Percentiles rank a stretch among this genome's conserved stretches.
Conservation (phyloP, 2,113 vertebrate genomes). For the Zapus hudsonius region DNA sequence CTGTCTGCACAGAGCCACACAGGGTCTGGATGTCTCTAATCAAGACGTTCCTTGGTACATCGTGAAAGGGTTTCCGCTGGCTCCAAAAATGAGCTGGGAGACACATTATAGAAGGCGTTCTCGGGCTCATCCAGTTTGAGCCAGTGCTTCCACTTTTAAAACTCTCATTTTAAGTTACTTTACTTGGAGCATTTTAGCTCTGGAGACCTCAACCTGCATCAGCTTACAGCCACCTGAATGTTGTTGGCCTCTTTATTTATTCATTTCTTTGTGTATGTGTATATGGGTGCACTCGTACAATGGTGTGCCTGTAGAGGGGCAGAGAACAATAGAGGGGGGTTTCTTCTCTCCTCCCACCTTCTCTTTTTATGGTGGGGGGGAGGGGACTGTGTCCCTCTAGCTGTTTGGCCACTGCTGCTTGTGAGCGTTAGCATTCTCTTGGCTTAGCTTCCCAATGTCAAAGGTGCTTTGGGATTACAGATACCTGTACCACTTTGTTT, state of each 20-base stretch:
- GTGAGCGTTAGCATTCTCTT: too few species aligned
- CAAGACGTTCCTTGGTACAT: not conserved
- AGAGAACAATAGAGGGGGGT: too few species aligned
- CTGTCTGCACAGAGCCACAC: not conserved
- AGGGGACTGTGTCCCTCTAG: too few species aligned
- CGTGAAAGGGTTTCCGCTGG: not conserved
- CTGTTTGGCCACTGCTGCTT: too few species aligned
- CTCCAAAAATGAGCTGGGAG: not conserved
- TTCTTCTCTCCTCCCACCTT: too few species aligned
- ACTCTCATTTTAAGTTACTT: not conserved
- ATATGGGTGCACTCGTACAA: too few species aligned
- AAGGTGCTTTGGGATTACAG: too few species aligned
- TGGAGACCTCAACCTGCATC: not conserved
- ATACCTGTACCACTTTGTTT: too few species aligned
- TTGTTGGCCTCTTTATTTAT: not conserved
- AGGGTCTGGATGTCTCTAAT: not conserved
- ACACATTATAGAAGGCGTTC: not conserved
- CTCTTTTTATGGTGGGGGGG: too few species aligned
- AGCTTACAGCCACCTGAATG: constrained; percentile 9
- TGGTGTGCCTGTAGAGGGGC: too few species aligned
- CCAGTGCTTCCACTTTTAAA: constrained; percentile 31
- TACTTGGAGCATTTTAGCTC: constrained; percentile 13
- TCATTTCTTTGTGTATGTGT: too few species aligned
- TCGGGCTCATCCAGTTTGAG: not conserved
- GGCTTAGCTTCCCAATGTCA: too few species aligned